These are phyloP conservation scores for Deroplatys truncata DNA, from an alignment of 2,888 invertebrate species.

Conservation along the genomic window DNA sequence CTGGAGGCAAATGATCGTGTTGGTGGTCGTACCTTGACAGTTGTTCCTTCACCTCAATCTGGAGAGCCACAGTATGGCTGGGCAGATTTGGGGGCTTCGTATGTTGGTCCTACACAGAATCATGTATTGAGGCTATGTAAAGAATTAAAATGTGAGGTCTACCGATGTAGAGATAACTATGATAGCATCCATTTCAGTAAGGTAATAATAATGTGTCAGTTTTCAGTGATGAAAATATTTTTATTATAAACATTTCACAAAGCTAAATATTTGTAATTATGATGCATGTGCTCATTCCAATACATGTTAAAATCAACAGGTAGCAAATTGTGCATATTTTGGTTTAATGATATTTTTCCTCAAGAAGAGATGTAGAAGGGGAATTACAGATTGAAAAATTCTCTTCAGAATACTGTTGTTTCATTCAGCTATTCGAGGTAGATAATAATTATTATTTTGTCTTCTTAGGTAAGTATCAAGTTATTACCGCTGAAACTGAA, in stretches of 20 bases:
- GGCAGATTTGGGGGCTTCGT: constrained; percentile 43
- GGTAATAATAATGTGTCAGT: constrained; percentile 14
- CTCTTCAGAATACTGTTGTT: too few species aligned
- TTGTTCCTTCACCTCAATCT: constrained; percentile 15
- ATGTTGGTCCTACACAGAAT: constrained; percentile 44
- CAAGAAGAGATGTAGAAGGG: too few species aligned
- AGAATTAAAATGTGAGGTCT: constrained; percentile 41
- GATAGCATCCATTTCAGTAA: constrained; percentile 28
- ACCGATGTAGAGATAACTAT: constrained; percentile 33
- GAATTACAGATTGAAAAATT: too few species aligned
- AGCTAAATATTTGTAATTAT: not conserved
- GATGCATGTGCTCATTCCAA: too few species aligned
- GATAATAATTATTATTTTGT: too few species aligned
- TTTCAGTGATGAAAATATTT: not conserved
- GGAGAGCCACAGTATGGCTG: constrained; percentile 33
- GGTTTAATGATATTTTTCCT: too few species aligned
- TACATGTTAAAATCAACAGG: too few species aligned
- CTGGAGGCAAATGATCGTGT: constrained; percentile 45
- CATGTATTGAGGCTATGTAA: constrained; percentile 40
- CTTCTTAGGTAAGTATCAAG: too few species aligned
- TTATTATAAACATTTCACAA: not conserved
- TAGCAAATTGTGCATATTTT: too few species aligned
- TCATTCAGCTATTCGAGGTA: too few species aligned
- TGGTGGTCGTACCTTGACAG: constrained; percentile 44
- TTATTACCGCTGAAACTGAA: too few species aligned